Conservation (phyloP, 2,797 vertebrate species). For the Threskiornis aethiopicus region DNA sequence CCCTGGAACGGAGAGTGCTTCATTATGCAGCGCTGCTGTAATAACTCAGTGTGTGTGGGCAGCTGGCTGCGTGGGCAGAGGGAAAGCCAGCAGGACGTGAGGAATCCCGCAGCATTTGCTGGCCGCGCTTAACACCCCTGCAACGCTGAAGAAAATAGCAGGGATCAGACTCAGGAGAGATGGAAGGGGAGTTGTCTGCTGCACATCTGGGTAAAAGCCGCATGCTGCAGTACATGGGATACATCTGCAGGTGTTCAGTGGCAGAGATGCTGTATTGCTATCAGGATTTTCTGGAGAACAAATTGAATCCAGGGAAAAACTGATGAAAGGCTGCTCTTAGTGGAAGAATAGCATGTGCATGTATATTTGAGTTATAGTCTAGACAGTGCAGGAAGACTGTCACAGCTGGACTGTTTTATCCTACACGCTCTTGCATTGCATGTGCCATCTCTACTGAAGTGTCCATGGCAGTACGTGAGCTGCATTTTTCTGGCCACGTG, state of each 20-base stretch:
- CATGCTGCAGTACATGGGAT: not conserved
- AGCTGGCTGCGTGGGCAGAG: conserved; percentile 55
- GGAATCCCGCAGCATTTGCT: conserved; percentile 54
- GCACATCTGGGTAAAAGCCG: not conserved
- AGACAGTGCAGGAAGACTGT: not conserved
- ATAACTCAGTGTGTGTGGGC: conserved; percentile 29
- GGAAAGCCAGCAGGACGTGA: conserved; percentile 64
- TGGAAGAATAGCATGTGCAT: not conserved
- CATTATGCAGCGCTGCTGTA: conserved; percentile 40
- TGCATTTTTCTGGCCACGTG: not conserved
- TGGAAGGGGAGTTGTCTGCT: not conserved
- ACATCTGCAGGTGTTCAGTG: not conserved
- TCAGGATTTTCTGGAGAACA: not conserved
- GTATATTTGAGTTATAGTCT: not conserved
- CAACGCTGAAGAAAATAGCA: not conserved
- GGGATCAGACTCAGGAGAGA: not conserved
- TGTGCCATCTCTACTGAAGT: not conserved
- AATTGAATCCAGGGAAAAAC: not conserved
- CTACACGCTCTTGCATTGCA: not conserved
- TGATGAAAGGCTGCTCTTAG: not conserved
- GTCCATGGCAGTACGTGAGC: not conserved
- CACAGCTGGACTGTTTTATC: not conserved
- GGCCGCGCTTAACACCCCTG: not conserved
- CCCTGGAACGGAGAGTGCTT: conserved; percentile 4
- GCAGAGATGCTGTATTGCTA: not conserved